Evolutionary conservation across 1,140 invertebrate species (phyloP).

Genomic region (Eupristina koningsbergeri): DNA sequence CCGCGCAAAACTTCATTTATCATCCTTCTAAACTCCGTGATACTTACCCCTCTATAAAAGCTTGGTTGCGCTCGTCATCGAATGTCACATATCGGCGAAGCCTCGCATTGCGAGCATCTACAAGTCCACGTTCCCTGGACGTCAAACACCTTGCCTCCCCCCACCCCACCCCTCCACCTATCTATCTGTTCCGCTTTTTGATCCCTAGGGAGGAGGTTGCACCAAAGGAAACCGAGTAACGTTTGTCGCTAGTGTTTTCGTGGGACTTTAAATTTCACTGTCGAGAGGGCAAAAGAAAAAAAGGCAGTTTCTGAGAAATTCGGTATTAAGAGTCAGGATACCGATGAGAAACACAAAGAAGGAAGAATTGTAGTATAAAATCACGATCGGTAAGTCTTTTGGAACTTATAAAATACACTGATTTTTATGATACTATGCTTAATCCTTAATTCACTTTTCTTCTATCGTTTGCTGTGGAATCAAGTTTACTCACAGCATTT

Average conservation of each 20-base stretch:
- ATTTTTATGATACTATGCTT: no score
- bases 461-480: no score
- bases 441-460: no score
- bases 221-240: not conserved
- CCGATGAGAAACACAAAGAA: constrained; percentile 19
- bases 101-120: constrained; percentile 21
- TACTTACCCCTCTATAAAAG: constrained; percentile 39
- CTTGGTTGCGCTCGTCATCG: not conserved
- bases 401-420: no score
- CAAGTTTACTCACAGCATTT: no score
- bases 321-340: not conserved
- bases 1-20: constrained; percentile 13
- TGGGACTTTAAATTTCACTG: not conserved
- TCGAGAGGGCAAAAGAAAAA: not conserved
- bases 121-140: not conserved
- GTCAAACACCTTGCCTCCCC: no score
- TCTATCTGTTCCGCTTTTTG: not conserved
- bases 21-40: not conserved
- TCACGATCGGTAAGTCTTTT: constrained; percentile 39
- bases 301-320: not conserved
- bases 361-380: not conserved
- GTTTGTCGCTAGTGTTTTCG: not conserved
- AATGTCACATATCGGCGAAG: constrained; percentile 43
- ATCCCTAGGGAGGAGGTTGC: not conserved
- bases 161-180: not conserved